Conservation (phyloP, 2,888 invertebrate genomes). For the Helleia helle region DNA sequence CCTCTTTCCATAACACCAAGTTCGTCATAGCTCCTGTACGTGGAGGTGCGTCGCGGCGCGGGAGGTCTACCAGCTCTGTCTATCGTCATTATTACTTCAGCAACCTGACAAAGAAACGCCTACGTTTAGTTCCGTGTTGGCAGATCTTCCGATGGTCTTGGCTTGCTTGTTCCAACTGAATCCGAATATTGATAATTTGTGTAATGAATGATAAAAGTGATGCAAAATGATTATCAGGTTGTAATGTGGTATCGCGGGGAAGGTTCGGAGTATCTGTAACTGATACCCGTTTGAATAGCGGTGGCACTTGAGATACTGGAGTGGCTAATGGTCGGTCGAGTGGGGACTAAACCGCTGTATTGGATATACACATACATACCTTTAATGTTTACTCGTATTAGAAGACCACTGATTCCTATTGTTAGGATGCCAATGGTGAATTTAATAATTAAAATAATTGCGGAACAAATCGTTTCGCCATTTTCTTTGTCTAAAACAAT, state of each 20-base stretch:
- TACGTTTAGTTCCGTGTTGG: slow-evolving; percentile 27
- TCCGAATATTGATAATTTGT: no score
- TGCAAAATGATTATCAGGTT: no score
- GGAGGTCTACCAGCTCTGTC: slow-evolving; percentile 60
- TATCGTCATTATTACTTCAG: slow-evolving; percentile 52
- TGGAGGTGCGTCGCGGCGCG: slow-evolving; percentile 55
- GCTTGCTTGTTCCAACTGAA: no score
- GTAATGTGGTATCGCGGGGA: no score
- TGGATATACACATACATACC: neutral
- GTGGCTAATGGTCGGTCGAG: slow-evolving; percentile 31
- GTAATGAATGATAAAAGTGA: no score
- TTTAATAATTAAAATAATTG: slow-evolving; percentile 3
- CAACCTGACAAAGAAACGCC: slow-evolving; percentile 53
- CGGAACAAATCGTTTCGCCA: no score
- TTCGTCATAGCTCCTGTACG: slow-evolving; percentile 66
- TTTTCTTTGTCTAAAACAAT: no score
- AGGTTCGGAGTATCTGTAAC: no score
- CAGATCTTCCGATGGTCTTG: slow-evolving; percentile 18
- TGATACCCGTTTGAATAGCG: slow-evolving; percentile 18
- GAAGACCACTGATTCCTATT: slow-evolving; percentile 3
- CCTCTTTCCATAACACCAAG: slow-evolving; percentile 53
- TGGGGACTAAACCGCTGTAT: neutral
- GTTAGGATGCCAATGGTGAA: slow-evolving; percentile 1
- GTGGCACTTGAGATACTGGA: slow-evolving; percentile 26
- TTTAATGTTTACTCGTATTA: neutral